These are phyloP conservation scores for Magallana gigas DNA, from an alignment of 1,140 invertebrate genomes.

Conservation along the genomic window DNA sequence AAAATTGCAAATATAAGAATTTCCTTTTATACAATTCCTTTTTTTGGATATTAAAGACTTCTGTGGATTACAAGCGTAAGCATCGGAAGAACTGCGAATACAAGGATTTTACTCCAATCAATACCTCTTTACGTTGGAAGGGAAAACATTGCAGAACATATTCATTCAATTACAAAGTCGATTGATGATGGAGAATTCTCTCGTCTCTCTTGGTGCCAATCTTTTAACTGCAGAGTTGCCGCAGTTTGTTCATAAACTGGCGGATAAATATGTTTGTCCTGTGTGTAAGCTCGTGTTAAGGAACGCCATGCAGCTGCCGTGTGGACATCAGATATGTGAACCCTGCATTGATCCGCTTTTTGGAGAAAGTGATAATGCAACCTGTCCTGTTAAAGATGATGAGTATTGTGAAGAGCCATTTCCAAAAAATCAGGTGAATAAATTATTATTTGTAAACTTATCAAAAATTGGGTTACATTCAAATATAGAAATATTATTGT, in stretches of 20 bases:
- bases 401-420: slow-evolving; percentile 3
- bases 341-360: slow-evolving; percentile 35
- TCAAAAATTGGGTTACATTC: no score
- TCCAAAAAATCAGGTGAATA: not conserved
- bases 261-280: slow-evolving; percentile 26
- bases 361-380: slow-evolving; percentile 38
- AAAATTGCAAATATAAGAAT: no score
- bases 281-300: slow-evolving; percentile 13
- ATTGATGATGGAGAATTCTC: not conserved
- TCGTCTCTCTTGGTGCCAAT: not conserved
- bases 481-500: no score
- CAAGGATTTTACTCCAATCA: no score
- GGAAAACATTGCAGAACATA: no score
- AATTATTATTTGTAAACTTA: not conserved
- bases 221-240: not conserved
- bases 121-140: no score
- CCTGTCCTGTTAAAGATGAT: not conserved
- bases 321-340: slow-evolving; percentile 44
- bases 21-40: no score
- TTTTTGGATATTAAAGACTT: no score
- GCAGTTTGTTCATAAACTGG: slow-evolving; percentile 5
- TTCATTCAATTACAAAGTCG: not conserved
- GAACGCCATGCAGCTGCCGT: slow-evolving; percentile 42
- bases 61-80: no score
- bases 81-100: no score